Percentiles rank a stretch among this genome's conserved stretches.
Evolutionary conservation across 1,140 invertebrate species (phyloP).

Genomic region (Tribolium castaneum): DNA sequence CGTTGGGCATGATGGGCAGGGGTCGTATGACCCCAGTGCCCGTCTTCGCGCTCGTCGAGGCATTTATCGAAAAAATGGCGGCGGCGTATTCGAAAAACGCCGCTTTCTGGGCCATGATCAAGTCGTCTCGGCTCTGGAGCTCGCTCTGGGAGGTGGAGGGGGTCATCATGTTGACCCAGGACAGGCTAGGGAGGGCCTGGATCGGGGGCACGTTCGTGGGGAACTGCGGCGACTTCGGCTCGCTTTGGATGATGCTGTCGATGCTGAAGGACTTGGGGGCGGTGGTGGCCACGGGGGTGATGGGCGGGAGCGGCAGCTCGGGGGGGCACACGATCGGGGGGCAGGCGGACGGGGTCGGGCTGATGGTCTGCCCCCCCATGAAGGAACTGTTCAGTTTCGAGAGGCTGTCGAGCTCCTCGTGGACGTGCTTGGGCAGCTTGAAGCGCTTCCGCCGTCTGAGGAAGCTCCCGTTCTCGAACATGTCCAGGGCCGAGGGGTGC

Average conservation of each 20-base stretch:
- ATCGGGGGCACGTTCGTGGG: neutral
- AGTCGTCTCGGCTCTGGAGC: slow-evolving; percentile 49
- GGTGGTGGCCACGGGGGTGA: slow-evolving; percentile 56
- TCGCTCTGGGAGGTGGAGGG: slow-evolving; percentile 55
- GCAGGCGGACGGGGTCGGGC: slow-evolving; percentile 77
- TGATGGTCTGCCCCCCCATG: slow-evolving; percentile 72
- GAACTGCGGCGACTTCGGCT: neutral
- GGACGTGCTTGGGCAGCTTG: slow-evolving; percentile 83
- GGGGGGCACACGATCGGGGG: slow-evolving; percentile 46
- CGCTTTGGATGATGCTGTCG: slow-evolving; percentile 78
- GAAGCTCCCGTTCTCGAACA: slow-evolving; percentile 95
- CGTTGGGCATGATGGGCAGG: slow-evolving; percentile 54
- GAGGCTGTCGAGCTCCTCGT: slow-evolving; percentile 72
- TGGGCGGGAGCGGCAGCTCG: slow-evolving; percentile 59
- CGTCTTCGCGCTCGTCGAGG: slow-evolving; percentile 42
- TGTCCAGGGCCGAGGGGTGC: slow-evolving; percentile 88
- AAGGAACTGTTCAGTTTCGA: slow-evolving; percentile 22
- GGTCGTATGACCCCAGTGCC: slow-evolving; percentile 52
- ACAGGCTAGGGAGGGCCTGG: neutral
- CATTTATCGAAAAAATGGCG: slow-evolving; percentile 57
- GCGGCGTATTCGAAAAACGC: slow-evolving; percentile 58
- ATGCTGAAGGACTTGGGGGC: slow-evolving; percentile 80
- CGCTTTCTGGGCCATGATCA: slow-evolving; percentile 55
- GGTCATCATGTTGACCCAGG: slow-evolving; percentile 19
- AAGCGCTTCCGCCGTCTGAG: slow-evolving; percentile 89